Percentiles rank a stretch among this genome's conserved stretches.
Conservation (phyloP, 2,888 invertebrate species). For the Drepana falcataria region DNA sequence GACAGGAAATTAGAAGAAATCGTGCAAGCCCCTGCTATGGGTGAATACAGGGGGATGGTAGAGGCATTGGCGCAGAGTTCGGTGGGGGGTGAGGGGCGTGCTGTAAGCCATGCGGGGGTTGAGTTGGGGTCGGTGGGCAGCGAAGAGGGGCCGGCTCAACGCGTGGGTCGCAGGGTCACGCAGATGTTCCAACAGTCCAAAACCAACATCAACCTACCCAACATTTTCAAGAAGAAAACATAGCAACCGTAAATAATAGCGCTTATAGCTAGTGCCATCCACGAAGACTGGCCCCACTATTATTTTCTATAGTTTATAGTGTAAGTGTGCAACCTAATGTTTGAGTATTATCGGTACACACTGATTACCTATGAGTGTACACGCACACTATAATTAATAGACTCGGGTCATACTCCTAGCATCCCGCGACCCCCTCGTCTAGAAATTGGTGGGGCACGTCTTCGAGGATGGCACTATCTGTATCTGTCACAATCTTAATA, state of each 20-base stretch:
- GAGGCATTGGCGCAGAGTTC: slow-evolving; percentile 58
- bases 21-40: slow-evolving; percentile 49
- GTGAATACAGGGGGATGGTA: slow-evolving; percentile 59
- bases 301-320: no score
- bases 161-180: slow-evolving; percentile 66
- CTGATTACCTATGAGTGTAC: no score
- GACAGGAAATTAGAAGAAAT: slow-evolving; percentile 63
- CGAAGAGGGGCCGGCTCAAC: slow-evolving; percentile 59
- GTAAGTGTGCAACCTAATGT: no score
- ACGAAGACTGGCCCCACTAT: no score
- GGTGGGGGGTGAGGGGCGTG: slow-evolving; percentile 24
- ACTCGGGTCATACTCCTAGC: no score
- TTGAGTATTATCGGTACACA: no score
- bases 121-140: slow-evolving; percentile 33
- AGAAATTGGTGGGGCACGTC: no score
- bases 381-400: no score
- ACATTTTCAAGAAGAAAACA: slow-evolving; percentile 73
- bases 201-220: slow-evolving; percentile 66
- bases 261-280: neutral
- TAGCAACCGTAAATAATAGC: slow-evolving; percentile 22
- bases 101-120: slow-evolving; percentile 9
- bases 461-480: no score
- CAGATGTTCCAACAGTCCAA: slow-evolving; percentile 73
- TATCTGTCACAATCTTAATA: no score
- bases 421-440: no score